Evolutionary conservation across 53 echinoderm and acorn worm species (phyloP).

Genomic region (Temnopleurus reevesii): DNA sequence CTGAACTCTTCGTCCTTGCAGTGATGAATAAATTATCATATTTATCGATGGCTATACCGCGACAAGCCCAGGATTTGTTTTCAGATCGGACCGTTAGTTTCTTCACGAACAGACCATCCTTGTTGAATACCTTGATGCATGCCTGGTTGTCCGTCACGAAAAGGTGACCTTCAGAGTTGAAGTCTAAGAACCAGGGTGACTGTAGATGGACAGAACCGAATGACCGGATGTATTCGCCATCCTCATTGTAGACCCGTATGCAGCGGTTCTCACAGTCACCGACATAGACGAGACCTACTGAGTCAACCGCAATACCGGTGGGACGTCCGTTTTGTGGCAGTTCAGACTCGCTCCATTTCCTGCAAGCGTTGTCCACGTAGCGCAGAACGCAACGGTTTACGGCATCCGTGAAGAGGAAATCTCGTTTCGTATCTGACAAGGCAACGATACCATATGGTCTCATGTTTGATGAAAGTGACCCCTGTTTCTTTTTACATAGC

Average conservation of each 20-base stretch:
- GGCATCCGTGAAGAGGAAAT: slow-evolving; percentile 42
- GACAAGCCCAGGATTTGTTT: slow-evolving; percentile 7
- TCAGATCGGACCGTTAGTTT: background rate
- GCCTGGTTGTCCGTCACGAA: background rate
- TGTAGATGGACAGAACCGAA: slow-evolving; percentile 3
- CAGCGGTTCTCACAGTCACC: slow-evolving; percentile 4
- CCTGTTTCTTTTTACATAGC: slow-evolving; percentile 25
- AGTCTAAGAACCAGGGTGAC: slow-evolving; percentile 28
- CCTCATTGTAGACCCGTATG: background rate
- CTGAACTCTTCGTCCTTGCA: background rate
- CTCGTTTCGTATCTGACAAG: background rate
- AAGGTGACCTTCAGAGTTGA: slow-evolving; percentile 9
- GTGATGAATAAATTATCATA: slow-evolving; percentile 44
- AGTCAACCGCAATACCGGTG: slow-evolving; percentile 4
- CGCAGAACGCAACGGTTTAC: background rate
- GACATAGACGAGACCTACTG: background rate
- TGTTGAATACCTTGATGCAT: background rate
- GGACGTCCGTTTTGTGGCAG: background rate
- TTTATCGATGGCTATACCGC: slow-evolving; percentile 23
- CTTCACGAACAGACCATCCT: background rate
- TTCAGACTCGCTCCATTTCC: background rate
- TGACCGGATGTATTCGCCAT: background rate
- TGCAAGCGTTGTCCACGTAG: background rate
- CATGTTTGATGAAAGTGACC: background rate
- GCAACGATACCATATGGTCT: slow-evolving; percentile 37